Percentiles rank a stretch among this genome's conserved stretches.
phyloP scores from a whole-genome alignment of 2,797 vertebrate genomes.

The Myotis myotis region DNA sequence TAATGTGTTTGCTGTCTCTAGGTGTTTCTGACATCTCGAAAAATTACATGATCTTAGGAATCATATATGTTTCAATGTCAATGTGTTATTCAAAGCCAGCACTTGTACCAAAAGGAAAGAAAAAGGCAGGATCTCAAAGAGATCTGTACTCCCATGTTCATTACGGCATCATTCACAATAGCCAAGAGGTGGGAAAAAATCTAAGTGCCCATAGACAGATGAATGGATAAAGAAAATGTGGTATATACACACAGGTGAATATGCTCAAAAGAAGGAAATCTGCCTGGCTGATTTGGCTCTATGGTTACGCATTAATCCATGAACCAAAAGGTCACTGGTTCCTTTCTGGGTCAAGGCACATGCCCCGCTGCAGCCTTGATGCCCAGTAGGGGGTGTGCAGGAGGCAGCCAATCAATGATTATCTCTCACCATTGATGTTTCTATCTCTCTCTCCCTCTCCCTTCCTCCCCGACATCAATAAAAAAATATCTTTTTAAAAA shows the following conservation, averaged over 20 bases:
- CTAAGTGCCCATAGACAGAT: neutral
- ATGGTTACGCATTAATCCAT: too few relatives aligned
- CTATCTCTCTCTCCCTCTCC: too few relatives aligned
- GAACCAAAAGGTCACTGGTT: too few relatives aligned
- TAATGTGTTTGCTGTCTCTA: neutral
- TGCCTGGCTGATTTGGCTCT: neutral
- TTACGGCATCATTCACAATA: neutral
- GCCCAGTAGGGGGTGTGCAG: too few relatives aligned
- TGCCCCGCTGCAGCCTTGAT: too few relatives aligned
- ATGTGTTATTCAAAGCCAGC: constrained; percentile 48
- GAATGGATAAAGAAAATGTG: neutral
- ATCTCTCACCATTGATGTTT: too few relatives aligned
- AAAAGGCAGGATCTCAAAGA: neutral
- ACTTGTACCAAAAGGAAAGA: neutral
- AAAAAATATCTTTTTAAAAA: neutral
- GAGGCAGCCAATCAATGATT: too few relatives aligned
- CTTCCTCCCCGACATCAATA: too few relatives aligned
- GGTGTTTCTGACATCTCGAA: constrained; percentile 33
- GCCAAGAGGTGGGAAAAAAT: neutral
- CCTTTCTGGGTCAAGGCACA: too few relatives aligned
- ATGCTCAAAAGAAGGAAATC: neutral
- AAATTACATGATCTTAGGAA: constrained; percentile 12
- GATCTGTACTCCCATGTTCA: neutral
- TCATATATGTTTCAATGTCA: neutral
- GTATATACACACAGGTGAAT: neutral